These are phyloP conservation scores for Darevskia mixta DNA, from an alignment of 2,797 vertebrate genomes.

Conservation along the genomic window DNA sequence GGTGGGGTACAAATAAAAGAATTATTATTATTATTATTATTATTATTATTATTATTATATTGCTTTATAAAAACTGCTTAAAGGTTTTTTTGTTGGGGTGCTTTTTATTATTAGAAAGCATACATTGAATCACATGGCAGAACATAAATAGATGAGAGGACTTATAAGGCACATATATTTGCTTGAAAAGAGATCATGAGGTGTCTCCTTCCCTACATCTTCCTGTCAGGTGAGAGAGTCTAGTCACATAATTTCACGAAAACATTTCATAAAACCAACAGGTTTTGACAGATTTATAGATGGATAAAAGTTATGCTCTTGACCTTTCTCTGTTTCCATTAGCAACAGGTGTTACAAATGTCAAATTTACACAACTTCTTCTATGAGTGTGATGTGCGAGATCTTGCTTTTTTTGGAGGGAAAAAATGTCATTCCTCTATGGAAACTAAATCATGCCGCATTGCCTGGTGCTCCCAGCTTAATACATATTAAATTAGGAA, in stretches of 20 bases:
- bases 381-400: slow-evolving; percentile 26
- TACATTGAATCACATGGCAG: not conserved
- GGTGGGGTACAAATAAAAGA: no score
- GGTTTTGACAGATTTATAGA: slow-evolving; percentile 23
- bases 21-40: no score
- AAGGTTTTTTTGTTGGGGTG: no score
- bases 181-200: slow-evolving; percentile 20
- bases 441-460: slow-evolving; percentile 44
- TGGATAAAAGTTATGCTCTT: slow-evolving; percentile 21
- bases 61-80: no score
- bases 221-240: slow-evolving; percentile 9
- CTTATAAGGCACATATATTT: slow-evolving; percentile 20
- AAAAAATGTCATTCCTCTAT: not conserved
- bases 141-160: not conserved
- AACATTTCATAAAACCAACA: slow-evolving; percentile 29
- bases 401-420: slow-evolving; percentile 26
- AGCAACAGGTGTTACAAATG: slow-evolving; percentile 33
- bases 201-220: not conserved
- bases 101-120: not conserved
- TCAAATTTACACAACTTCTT: slow-evolving; percentile 52
- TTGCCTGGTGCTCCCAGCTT: slow-evolving; percentile 7
- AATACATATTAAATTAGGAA: not conserved
- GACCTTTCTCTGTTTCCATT: slow-evolving; percentile 49
- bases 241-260: slow-evolving; percentile 28
- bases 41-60: no score